phyloP scores from a whole-genome alignment of 2,797 vertebrate genomes.

The Phrynocephalus guinanensis region DNA sequence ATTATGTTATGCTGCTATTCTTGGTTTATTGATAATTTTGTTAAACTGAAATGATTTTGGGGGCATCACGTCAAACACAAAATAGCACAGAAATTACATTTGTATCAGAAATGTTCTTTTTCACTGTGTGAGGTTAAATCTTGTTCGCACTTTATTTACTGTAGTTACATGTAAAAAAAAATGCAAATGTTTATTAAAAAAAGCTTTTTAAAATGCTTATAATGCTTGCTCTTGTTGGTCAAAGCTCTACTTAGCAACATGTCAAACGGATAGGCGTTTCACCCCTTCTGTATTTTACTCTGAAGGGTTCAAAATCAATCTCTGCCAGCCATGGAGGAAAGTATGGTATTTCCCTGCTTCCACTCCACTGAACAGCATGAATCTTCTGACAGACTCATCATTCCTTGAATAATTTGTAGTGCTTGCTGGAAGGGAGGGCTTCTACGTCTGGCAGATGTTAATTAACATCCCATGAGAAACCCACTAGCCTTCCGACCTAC shows the following conservation, averaged over 20 bases:
- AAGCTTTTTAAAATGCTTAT: not conserved
- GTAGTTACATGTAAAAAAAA: too few species aligned
- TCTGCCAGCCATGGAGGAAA: conserved; percentile 6
- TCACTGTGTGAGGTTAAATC: not conserved
- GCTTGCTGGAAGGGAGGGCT: conserved; percentile 14
- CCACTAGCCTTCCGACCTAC: conserved; percentile 37
- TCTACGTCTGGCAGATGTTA: conserved; percentile 12
- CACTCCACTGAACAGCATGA: conserved; percentile 15
- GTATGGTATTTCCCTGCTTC: not conserved
- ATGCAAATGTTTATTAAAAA: too few species aligned
- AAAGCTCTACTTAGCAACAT: not conserved
- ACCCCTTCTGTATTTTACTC: not conserved
- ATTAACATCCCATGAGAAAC: conserved; percentile 16
- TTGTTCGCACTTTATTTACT: not conserved
- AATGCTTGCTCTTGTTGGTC: not conserved
- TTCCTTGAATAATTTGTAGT: conserved; percentile 9
- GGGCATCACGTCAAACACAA: not conserved
- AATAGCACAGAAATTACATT: not conserved
- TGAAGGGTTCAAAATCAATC: conserved; percentile 22
- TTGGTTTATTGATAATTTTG: too few species aligned
- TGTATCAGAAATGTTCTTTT: not conserved
- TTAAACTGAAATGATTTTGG: not conserved
- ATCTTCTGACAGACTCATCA: conserved; percentile 30
- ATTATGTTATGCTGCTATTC: not conserved
- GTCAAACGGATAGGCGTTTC: not conserved